A percentile compares a stretch with the other conserved stretches of the same genome.
These are phyloP conservation scores for Grantiella picta DNA, from an alignment of 2,113 vertebrate genomes.

Conservation along the genomic window DNA sequence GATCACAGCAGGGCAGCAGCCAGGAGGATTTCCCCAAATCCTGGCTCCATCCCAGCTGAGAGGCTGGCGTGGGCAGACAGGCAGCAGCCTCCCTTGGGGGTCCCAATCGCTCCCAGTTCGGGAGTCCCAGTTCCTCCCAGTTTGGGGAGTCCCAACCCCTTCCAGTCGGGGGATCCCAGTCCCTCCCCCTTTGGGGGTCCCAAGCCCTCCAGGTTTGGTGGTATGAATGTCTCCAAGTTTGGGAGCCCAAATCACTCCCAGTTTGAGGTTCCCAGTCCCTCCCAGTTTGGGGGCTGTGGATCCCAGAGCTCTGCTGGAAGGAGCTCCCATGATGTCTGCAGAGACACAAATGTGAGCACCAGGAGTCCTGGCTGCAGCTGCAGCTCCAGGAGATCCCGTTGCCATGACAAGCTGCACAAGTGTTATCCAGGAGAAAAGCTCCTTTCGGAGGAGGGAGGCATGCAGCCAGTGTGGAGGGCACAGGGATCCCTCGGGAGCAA, in stretches of 20 bases:
- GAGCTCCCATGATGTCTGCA: not conserved
- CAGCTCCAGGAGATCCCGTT: slow-evolving; percentile 1
- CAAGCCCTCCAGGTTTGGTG: not conserved
- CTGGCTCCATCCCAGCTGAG: accelerated
- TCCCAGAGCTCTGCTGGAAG: not conserved
- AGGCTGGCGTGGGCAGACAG: not conserved
- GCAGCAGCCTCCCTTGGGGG: not conserved
- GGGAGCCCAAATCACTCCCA: accelerated
- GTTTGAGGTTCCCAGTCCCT: accelerated
- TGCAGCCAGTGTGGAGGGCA: accelerated
- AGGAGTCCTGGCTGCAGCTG: not conserved
- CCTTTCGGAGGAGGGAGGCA: not conserved
- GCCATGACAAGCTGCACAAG: slow-evolving; percentile 30
- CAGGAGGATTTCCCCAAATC: not conserved
- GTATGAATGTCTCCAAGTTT: not conserved
- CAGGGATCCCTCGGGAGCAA: accelerated
- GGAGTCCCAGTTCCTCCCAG: not conserved
- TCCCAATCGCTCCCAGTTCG: accelerated
- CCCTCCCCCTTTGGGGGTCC: not conserved
- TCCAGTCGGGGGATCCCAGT: too few species aligned
- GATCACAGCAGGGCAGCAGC: not conserved
- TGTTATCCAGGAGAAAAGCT: not conserved
- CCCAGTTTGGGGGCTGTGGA: not conserved
- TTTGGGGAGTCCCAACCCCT: not conserved
- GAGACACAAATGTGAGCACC: not conserved